Evolutionary conservation across 1,140 invertebrate species (phyloP).

Genomic region (Bombus confusus): DNA sequence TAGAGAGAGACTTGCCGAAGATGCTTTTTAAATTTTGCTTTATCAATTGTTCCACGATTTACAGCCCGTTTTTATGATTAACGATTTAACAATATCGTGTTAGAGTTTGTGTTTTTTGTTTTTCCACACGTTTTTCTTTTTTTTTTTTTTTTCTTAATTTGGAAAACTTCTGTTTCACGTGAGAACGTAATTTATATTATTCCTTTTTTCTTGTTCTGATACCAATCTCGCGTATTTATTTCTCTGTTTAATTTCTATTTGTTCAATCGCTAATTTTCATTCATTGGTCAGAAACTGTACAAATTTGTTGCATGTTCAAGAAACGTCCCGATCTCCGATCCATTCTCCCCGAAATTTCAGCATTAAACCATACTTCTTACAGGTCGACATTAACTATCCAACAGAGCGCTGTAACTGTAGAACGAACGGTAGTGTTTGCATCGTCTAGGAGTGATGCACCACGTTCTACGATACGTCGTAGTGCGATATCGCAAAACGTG

Average conservation of each 20-base stretch:
- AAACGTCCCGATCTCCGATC: slow-evolving; percentile 33
- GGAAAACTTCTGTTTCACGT: neutral
- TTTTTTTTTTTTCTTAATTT: slow-evolving; percentile 28
- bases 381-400: slow-evolving; percentile 76
- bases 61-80: neutral
- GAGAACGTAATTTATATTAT: neutral
- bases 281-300: slow-evolving; percentile 15
- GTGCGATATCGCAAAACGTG: slow-evolving; percentile 22
- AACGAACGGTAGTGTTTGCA: slow-evolving; percentile 38
- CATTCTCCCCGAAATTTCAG: slow-evolving; percentile 66
- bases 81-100: slow-evolving; percentile 8
- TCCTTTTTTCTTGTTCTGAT: slow-evolving; percentile 22
- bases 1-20: neutral
- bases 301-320: slow-evolving; percentile 57
- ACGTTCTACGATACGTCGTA: slow-evolving; percentile 36
- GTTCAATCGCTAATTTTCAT: neutral
- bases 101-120: slow-evolving; percentile 2
- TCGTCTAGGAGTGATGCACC: slow-evolving; percentile 48
- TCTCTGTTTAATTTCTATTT: slow-evolving; percentile 16
- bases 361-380: slow-evolving; percentile 81
- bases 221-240: slow-evolving; percentile 19
- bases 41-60: neutral
- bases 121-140: neutral
- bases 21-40: slow-evolving; percentile 7
- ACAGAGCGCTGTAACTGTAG: slow-evolving; percentile 64